Conservation (phyloP, 2,113 vertebrate species). For the Ranitomeya imitator region DNA sequence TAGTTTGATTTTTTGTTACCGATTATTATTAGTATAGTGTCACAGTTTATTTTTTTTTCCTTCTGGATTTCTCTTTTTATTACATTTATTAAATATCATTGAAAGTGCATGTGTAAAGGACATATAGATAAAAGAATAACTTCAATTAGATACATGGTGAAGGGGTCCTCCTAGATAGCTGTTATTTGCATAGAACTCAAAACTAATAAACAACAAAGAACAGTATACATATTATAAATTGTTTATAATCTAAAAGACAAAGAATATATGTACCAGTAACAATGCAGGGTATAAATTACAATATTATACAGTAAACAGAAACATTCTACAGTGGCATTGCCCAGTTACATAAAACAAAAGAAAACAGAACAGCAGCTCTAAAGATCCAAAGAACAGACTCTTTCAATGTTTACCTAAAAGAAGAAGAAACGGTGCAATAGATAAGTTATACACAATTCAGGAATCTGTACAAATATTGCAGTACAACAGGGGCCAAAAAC, state of each 20-base stretch:
- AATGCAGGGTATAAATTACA: slow-evolving; percentile 93
- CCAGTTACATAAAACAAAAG: slow-evolving; percentile 84
- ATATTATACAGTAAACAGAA: slow-evolving; percentile 91
- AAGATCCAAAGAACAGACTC: slow-evolving; percentile 79
- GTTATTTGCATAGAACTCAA: background rate
- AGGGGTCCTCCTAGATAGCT: background rate
- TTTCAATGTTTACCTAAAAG: slow-evolving; percentile 63
- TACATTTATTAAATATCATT: background rate
- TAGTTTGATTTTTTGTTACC: too few species aligned
- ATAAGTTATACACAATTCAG: slow-evolving; percentile 68
- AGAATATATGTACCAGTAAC: slow-evolving; percentile 85
- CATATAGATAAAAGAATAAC: background rate
- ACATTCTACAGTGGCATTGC: slow-evolving; percentile 84
- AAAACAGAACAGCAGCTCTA: slow-evolving; percentile 87
- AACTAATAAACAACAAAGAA: background rate
- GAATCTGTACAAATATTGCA: slow-evolving; percentile 10
- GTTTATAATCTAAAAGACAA: slow-evolving; percentile 91
- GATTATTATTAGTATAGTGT: too few species aligned
- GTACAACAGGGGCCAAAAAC: background rate
- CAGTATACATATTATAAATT: slow-evolving; percentile 69
- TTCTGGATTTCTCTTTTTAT: background rate
- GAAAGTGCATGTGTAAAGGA: background rate
- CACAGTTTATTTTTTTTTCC: too few species aligned
- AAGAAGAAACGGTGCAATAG: slow-evolving; percentile 72
- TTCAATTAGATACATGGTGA: background rate